These are phyloP conservation scores for Pandemis cinnamomeana DNA, from an alignment of 2,888 invertebrate species.

Conservation along the genomic window DNA sequence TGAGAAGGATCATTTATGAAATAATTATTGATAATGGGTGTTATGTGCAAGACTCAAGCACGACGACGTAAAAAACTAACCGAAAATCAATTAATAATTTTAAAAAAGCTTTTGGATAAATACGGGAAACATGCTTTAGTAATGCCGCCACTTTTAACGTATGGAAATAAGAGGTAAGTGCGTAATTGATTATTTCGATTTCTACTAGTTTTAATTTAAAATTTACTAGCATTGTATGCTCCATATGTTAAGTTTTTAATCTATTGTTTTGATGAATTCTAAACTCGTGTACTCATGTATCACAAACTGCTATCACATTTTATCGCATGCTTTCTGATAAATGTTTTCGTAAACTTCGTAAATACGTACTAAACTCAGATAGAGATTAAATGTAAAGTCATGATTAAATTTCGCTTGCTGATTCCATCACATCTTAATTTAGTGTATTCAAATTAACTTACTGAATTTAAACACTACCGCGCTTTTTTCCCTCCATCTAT, in stretches of 20 bases:
- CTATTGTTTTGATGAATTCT: neutral
- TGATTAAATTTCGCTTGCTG: neutral
- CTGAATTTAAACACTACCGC: conserved; percentile 25
- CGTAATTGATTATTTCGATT: neutral
- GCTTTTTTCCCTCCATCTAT: conserved; percentile 18
- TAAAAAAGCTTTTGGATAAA: conserved; percentile 51
- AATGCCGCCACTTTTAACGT: conserved; percentile 7
- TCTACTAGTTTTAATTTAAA: neutral
- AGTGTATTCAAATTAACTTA: neutral
- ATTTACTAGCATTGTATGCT: neutral
- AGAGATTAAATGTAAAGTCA: neutral
- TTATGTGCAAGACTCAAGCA: conserved; percentile 50
- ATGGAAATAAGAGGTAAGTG: neutral
- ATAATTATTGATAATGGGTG: conserved; percentile 49
- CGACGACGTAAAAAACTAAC: conserved; percentile 43
- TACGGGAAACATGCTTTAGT: conserved; percentile 43
- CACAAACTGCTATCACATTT: neutral
- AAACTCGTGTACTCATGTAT: neutral
- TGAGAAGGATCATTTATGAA: neutral
- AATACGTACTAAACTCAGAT: no score
- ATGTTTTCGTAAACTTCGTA: neutral
- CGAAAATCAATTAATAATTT: conserved; percentile 45
- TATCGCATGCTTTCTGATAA: neutral
- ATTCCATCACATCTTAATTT: neutral
- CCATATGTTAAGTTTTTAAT: neutral